phyloP scores from a whole-genome alignment of 2,113 vertebrate genomes.

The Protobothrops mucrosquamatus region DNA sequence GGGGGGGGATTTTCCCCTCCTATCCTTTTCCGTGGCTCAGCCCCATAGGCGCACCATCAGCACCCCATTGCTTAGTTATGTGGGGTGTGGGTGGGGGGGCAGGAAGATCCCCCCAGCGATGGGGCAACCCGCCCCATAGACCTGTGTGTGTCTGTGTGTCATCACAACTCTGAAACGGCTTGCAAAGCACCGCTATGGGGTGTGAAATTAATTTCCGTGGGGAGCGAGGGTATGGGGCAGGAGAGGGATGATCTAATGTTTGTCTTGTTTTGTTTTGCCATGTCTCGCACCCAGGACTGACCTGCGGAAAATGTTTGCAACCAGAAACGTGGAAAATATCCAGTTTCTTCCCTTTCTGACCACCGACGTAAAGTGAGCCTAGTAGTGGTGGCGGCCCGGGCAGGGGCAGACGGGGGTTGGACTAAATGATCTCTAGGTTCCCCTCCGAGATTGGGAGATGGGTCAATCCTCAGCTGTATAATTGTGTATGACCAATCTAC shows the following conservation, averaged over 20 bases:
- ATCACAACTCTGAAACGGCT: not conserved
- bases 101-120: not conserved
- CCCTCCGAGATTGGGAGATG: not conserved
- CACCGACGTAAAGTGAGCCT: conserved; percentile 84
- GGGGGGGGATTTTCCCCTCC: too few species aligned
- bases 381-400: not conserved
- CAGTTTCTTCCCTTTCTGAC: conserved; percentile 93
- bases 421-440: not conserved
- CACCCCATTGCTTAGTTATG: not conserved
- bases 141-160: not conserved
- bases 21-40: not conserved
- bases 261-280: not conserved
- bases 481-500: not conserved
- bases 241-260: rapidly evolving
- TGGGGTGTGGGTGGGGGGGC: not conserved
- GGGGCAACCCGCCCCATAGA: not conserved
- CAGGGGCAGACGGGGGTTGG: not conserved
- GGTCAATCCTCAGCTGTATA: too few species aligned
- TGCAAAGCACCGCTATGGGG: too few species aligned
- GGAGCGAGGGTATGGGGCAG: too few species aligned
- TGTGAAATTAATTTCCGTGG: not conserved
- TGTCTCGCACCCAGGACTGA: conserved; percentile 74
- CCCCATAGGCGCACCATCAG: not conserved
- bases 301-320: conserved; percentile 80
- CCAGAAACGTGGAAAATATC: conserved; percentile 82